Evolutionary conservation across 2,888 invertebrate genomes (phyloP).

Genomic region (Buathra laborator): DNA sequence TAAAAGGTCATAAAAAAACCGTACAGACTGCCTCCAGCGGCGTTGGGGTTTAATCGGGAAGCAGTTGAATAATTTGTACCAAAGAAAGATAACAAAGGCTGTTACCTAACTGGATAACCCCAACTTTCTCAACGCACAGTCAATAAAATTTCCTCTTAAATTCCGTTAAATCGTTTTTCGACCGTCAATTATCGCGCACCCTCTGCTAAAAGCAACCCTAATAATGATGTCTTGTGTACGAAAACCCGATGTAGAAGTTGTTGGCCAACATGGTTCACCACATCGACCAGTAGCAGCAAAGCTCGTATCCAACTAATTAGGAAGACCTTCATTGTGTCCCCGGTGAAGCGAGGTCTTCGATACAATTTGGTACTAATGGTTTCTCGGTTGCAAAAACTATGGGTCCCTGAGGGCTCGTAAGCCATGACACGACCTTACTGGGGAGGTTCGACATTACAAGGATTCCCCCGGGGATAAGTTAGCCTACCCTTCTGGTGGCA

Average conservation of each 20-base stretch:
- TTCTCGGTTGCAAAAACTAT: conserved; percentile 49
- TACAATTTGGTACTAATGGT: conserved; percentile 65
- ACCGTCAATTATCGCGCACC: conserved; percentile 7
- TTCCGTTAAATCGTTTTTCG: conserved; percentile 39
- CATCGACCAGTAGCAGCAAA: conserved; percentile 14
- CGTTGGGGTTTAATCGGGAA: neutral
- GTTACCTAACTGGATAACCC: neutral
- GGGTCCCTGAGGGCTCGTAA: conserved; percentile 55
- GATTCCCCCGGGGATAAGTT: conserved; percentile 35
- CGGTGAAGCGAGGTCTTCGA: conserved; percentile 36
- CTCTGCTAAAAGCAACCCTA: conserved; percentile 1
- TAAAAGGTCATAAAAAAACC: too few relatives aligned
- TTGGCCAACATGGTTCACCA: conserved; percentile 1
- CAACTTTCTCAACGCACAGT: neutral
- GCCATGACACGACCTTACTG: conserved; percentile 47
- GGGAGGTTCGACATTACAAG: conserved; percentile 52
- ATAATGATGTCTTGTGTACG: neutral
- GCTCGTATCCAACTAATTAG: conserved; percentile 60
- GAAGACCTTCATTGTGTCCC: conserved; percentile 53
- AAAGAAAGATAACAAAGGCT: neutral
- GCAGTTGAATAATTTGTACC: neutral
- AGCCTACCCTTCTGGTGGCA: neutral
- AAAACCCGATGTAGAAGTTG: neutral
- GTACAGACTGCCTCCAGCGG: neutral
- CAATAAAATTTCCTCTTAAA: conserved; percentile 28